Conservation (phyloP, 2,113 vertebrate genomes). For the Apteryx mantelli region DNA sequence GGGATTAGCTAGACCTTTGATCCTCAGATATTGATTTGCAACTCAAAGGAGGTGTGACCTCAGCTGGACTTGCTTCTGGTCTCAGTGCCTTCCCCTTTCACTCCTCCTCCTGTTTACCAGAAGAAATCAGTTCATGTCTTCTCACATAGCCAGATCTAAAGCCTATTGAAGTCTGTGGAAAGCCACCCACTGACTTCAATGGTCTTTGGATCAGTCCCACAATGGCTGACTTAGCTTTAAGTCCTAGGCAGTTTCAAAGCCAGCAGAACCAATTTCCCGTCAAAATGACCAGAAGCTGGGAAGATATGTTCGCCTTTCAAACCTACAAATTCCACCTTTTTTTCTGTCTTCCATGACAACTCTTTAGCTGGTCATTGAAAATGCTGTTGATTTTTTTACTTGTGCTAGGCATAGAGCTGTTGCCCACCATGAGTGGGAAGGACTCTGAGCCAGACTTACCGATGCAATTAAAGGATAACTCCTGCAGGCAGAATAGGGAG, state of each 20-base stretch:
- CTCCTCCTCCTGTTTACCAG: constrained; percentile 74
- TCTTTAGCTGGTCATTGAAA: constrained; percentile 8
- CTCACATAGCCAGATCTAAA: constrained; percentile 70
- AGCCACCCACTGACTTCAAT: constrained; percentile 73
- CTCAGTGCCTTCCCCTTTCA: constrained; percentile 74
- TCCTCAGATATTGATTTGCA: constrained; percentile 83
- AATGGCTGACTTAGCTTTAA: constrained; percentile 75
- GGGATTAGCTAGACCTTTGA: constrained; percentile 83
- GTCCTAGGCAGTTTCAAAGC: constrained; percentile 63
- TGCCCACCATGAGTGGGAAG: neutral
- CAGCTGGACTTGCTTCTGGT: constrained; percentile 78
- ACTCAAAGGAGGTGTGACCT: constrained; percentile 84
- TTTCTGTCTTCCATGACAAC: constrained; percentile 45
- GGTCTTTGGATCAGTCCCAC: constrained; percentile 62
- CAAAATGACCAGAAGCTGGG: constrained; percentile 70
- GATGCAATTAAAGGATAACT: constrained; percentile 93
- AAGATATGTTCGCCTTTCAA: constrained; percentile 71
- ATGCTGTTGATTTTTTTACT: neutral
- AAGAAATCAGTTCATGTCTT: constrained; percentile 73
- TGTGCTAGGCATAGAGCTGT: neutral
- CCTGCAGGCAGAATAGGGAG: constrained; percentile 92
- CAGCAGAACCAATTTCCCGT: constrained; percentile 76
- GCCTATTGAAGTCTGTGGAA: constrained; percentile 59
- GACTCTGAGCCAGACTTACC: constrained; percentile 81
- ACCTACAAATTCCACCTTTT: constrained; percentile 64